A percentile compares a stretch with the other conserved stretches of the same genome.
Evolutionary conservation across 1,140 invertebrate species (phyloP).

Genomic region (Venustaconcha ellipsiformis): DNA sequence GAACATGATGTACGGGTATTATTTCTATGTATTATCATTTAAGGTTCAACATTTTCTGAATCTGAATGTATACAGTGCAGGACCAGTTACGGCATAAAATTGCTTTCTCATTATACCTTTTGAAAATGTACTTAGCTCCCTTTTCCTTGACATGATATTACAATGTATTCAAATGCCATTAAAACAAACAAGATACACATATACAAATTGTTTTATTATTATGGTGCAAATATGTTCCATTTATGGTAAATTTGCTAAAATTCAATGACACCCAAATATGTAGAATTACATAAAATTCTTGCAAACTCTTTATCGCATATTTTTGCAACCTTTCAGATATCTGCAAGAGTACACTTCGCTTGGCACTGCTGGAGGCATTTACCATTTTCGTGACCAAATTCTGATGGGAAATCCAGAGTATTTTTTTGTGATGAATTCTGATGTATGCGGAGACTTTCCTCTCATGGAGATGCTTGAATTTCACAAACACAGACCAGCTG

Average conservation of each 20-base stretch:
- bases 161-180: no score
- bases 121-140: no score
- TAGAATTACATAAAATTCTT: neutral
- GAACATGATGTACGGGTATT: no score
- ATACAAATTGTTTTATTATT: neutral
- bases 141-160: no score
- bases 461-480: conserved; percentile 87
- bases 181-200: neutral
- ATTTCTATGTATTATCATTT: no score
- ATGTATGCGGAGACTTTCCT: conserved; percentile 98
- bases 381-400: conserved; percentile 98
- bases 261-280: neutral
- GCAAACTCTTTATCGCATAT: neutral
- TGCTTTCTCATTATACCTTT: neutral
- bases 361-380: conserved; percentile 97
- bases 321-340: conserved; percentile 74
- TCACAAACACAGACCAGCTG: conserved; percentile 72
- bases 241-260: neutral
- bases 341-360: conserved; percentile 94
- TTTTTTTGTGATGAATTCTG: conserved; percentile 97
- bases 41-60: no score
- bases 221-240: neutral
- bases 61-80: no score
- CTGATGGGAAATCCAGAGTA: conserved; percentile 87
- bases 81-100: no score